Conservation (phyloP, 2,113 vertebrate genomes). For the Elgaria multicarinata region DNA sequence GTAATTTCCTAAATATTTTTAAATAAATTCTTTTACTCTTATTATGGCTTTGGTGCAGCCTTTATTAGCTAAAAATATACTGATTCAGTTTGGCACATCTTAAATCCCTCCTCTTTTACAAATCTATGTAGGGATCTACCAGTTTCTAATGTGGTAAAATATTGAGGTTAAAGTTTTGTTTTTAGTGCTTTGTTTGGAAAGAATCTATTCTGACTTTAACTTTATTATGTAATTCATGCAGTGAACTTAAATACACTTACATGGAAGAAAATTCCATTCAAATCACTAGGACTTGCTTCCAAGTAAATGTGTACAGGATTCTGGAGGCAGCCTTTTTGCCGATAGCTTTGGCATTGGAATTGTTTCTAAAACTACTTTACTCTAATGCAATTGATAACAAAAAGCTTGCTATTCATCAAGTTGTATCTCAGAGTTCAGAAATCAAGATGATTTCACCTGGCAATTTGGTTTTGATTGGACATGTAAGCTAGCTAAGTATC, state of each 20-base stretch:
- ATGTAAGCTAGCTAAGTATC: conserved; percentile 60
- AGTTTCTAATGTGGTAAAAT: conserved; percentile 30
- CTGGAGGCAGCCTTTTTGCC: conserved; percentile 25
- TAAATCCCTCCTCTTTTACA: conserved; percentile 30
- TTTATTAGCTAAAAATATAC: conserved; percentile 31
- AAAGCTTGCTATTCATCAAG: conserved; percentile 72
- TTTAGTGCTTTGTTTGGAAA: conserved; percentile 30
- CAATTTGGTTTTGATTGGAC: conserved; percentile 61
- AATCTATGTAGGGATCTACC: conserved; percentile 1
- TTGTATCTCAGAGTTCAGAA: conserved; percentile 71
- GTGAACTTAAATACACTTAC: conserved; percentile 11
- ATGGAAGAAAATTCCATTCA: conserved; percentile 13
- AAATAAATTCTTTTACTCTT: conserved; percentile 29
- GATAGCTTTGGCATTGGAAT: conserved; percentile 46
- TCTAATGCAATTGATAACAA: conserved; percentile 57
- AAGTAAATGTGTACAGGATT: conserved; percentile 7
- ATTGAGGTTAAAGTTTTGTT: conserved; percentile 18
- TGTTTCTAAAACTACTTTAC: conserved; percentile 53
- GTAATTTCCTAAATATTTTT: conserved; percentile 39
- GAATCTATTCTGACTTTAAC: conserved; percentile 39
- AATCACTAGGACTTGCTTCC: conserved; percentile 1
- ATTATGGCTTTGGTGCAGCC: conserved; percentile 32
- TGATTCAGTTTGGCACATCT: conserved; percentile 43
- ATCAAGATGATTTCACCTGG: conserved; percentile 59
- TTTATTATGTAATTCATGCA: conserved; percentile 42